These are phyloP conservation scores for Mastomys natalensis DNA, from an alignment of 2,113 vertebrate genomes.

Conservation along the genomic window DNA sequence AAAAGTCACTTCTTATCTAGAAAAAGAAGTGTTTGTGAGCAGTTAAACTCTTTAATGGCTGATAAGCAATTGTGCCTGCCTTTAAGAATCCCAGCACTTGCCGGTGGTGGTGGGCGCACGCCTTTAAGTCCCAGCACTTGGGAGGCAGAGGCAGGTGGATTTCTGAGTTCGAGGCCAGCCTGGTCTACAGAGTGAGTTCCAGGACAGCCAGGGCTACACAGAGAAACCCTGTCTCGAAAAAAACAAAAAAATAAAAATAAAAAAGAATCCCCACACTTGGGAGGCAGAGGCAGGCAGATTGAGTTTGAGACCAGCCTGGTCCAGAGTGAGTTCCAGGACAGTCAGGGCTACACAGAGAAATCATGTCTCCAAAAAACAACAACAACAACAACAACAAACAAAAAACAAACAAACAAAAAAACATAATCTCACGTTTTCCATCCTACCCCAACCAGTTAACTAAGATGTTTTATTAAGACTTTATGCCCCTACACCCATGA, in stretches of 20 bases:
- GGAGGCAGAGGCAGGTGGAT: not conserved
- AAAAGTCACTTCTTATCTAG: not conserved
- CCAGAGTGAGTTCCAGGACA: too few species aligned
- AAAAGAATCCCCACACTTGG: not conserved
- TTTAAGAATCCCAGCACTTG: not conserved
- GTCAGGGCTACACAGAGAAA: not conserved
- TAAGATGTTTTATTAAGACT: not conserved
- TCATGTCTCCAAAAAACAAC: too few species aligned
- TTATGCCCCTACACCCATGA: not conserved
- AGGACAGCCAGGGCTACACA: not conserved
- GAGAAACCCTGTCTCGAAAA: not conserved
- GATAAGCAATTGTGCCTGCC: not conserved
- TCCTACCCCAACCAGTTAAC: not conserved
- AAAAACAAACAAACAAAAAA: too few species aligned
- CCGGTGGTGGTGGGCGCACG: too few species aligned
- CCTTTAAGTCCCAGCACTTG: not conserved
- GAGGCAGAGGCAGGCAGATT: not conserved
- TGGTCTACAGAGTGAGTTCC: not conserved
- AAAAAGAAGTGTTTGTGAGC: not conserved
- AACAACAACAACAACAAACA: too few species aligned
- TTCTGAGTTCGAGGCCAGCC: not conserved
- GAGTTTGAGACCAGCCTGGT: not conserved
- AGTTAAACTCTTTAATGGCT: not conserved
- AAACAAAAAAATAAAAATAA: too few species aligned
- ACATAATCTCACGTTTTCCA: not conserved